phyloP scores from a whole-genome alignment of 1,140 invertebrate species.

The Forficula auricularia region DNA sequence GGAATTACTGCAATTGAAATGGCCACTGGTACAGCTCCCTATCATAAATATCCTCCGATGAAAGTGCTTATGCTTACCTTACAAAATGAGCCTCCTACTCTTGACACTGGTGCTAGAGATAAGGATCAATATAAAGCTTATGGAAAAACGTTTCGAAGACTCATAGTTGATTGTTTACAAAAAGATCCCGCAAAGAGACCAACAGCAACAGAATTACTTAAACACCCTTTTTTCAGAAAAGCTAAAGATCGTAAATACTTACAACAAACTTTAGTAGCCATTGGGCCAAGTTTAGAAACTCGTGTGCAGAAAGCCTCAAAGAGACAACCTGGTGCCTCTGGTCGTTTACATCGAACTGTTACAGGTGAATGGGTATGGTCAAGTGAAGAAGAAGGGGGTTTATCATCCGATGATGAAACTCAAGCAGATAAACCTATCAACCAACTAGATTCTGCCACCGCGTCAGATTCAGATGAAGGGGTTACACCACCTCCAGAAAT shows the following conservation, averaged over 20 bases:
- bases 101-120: slow-evolving; percentile 88
- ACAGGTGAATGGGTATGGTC: slow-evolving; percentile 98
- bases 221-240: slow-evolving; percentile 98
- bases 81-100: slow-evolving; percentile 92
- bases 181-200: slow-evolving; percentile 86
- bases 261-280: slow-evolving; percentile 72
- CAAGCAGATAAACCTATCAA: slow-evolving; percentile 28
- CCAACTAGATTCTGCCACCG: slow-evolving; percentile 31
- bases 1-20: slow-evolving; percentile 98
- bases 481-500: slow-evolving; percentile 22
- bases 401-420: slow-evolving; percentile 24
- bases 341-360: slow-evolving; percentile 77
- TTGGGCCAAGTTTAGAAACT: slow-evolving; percentile 71
- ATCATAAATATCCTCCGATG: slow-evolving; percentile 98
- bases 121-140: slow-evolving; percentile 97
- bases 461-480: slow-evolving; percentile 31
- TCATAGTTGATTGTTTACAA: slow-evolving; percentile 86
- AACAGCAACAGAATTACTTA: slow-evolving; percentile 90
- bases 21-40: slow-evolving; percentile 95
- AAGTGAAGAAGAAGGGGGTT: slow-evolving; percentile 59
- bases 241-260: slow-evolving; percentile 93
- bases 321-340: slow-evolving; percentile 75
- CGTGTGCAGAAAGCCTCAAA: slow-evolving; percentile 74
- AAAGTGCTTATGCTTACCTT: slow-evolving; percentile 95
- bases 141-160: slow-evolving; percentile 90